These are phyloP conservation scores for Sinopyrophorus schimmeli DNA, from an alignment of 2,888 invertebrate genomes.

Conservation along the genomic window DNA sequence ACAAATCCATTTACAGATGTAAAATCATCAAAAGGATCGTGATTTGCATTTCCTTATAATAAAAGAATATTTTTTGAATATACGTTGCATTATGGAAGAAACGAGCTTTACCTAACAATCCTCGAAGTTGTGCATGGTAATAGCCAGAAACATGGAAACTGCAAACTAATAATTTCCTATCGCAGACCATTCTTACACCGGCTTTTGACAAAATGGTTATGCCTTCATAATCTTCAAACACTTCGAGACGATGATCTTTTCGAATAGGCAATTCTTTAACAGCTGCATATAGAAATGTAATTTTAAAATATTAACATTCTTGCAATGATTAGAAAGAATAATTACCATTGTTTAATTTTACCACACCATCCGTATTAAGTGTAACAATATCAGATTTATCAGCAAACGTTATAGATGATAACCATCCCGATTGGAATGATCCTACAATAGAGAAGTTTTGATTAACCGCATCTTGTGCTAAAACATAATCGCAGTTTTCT, in stretches of 20 bases:
- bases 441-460: slow-evolving; percentile 83
- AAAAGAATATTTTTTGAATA: background rate
- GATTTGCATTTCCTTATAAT: slow-evolving; percentile 77
- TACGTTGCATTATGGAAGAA: background rate
- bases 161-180: slow-evolving; percentile 67
- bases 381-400: slow-evolving; percentile 68
- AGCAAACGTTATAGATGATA: slow-evolving; percentile 69
- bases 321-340: too few relatives aligned
- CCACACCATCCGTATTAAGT: slow-evolving; percentile 59
- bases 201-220: slow-evolving; percentile 64
- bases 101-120: slow-evolving; percentile 74
- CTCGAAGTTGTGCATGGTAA: slow-evolving; percentile 83
- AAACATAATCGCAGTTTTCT: slow-evolving; percentile 80
- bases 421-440: slow-evolving; percentile 68
- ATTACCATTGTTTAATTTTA: slow-evolving; percentile 67
- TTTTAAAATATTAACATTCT: background rate
- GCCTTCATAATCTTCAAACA: slow-evolving; percentile 63
- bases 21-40: slow-evolving; percentile 85
- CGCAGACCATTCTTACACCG: slow-evolving; percentile 67
- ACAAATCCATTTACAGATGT: slow-evolving; percentile 75
- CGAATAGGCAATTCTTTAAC: slow-evolving; percentile 70
- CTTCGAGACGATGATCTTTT: slow-evolving; percentile 61
- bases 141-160: slow-evolving; percentile 76
- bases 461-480: slow-evolving; percentile 82
- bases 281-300: too few relatives aligned